phyloP scores from a whole-genome alignment of 2,888 invertebrate species.

The Cephus pulcher region DNA sequence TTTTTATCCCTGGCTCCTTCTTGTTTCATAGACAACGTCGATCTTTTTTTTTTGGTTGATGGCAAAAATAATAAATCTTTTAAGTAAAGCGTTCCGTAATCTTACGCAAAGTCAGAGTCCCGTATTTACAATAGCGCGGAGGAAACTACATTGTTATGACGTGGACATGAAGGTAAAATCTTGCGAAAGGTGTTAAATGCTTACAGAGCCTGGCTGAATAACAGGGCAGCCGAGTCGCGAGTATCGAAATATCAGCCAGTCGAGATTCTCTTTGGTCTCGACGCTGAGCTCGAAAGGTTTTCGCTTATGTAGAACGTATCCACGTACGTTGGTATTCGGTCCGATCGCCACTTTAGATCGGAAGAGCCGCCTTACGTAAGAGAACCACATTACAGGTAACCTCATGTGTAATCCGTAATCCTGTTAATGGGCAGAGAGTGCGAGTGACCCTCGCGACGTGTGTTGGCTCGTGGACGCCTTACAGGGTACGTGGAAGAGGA shows the following conservation, averaged over 20 bases:
- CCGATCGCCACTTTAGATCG: conserved; percentile 6
- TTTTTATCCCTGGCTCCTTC: background rate
- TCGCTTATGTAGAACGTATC: background rate
- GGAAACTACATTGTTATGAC: background rate
- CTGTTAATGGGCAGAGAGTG: conserved; percentile 21
- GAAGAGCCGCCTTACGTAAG: conserved; percentile 30
- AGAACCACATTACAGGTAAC: background rate
- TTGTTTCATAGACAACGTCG: background rate
- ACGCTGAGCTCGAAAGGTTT: background rate
- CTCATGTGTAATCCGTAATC: conserved; percentile 29
- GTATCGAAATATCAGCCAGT: background rate
- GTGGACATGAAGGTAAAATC: background rate
- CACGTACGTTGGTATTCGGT: background rate
- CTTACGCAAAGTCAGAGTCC: background rate
- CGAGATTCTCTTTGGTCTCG: background rate
- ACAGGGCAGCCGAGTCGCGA: too few relatives aligned
- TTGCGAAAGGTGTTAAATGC: background rate
- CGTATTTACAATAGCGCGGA: background rate
- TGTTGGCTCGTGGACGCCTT: too few relatives aligned
- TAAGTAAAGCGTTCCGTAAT: background rate
- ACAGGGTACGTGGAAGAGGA: background rate
- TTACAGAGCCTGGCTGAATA: too few relatives aligned
- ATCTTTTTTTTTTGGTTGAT: too few relatives aligned
- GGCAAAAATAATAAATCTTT: too few relatives aligned
- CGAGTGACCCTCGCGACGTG: background rate